Evolutionary conservation across 1,140 invertebrate species (phyloP), one percentile per base, ranked within the genome.

Genomic region (Maconellicoccus hirsutus): DNA sequence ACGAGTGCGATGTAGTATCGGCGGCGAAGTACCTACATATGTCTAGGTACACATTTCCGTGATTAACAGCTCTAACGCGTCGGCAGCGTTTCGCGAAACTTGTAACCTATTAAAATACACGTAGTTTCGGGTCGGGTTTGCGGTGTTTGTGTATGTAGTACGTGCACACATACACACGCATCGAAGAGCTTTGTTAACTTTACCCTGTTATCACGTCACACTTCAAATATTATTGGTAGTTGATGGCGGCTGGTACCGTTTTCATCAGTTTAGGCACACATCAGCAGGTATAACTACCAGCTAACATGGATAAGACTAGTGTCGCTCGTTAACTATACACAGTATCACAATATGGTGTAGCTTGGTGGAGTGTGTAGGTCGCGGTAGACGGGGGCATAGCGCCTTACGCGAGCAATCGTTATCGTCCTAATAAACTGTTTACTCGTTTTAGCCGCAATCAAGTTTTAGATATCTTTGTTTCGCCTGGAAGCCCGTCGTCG

Each of bases 221-320:
- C 42, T 52, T 52, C 42, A 52, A 52, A 52, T 52, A 52, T 52
- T 52, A 52, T 52, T 52, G 42, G 42, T 52, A 52, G 42, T 52
- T 52, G 42, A 52, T 52, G 42, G 42, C 42, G 42, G 42, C 42
- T 52, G 42, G 42, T 52, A 52, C 42, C 42, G 42, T 52, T 52
- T 52, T 52, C 42, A 52, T 52, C 42, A 52, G 42, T 52, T 52
- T 52, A 52, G 42, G 42, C 42, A 52, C 42, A 52, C n/a, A 52
- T 52, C 42, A 52, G 42, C 42, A 52, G 42, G 42, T 52, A 33
- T 33, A 52, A 52, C 42, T 52, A 52, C 42, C 42, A 52, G 6
- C 42, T 52, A 52, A 52, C 42, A 52, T 52, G 42, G 42, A 52
- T 52, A 52, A 52, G 42, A 52, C 42, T 52, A 19, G 29, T 33